Conservation (phyloP, 1,140 invertebrate species). For the Eciton burchellii region DNA sequence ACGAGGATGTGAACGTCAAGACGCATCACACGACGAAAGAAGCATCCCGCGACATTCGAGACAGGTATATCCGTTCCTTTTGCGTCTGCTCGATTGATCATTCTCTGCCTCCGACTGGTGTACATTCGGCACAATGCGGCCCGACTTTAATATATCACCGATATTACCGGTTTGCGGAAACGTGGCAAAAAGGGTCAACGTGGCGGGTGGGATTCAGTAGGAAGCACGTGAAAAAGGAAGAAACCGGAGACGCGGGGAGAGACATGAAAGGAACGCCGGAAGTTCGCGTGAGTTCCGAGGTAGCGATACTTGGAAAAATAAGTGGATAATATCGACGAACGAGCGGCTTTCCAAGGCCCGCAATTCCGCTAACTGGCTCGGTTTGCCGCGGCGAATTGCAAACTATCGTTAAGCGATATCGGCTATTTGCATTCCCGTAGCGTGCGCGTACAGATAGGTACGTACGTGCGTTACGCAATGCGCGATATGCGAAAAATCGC, state of each 20-base stretch:
- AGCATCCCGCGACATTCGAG: slow-evolving; percentile 45
- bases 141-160: slow-evolving; percentile 71
- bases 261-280: not conserved
- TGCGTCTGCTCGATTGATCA: slow-evolving; percentile 66
- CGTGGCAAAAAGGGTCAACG: slow-evolving; percentile 44
- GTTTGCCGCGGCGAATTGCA: slow-evolving; percentile 7
- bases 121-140: slow-evolving; percentile 64
- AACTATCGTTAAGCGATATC: slow-evolving; percentile 41
- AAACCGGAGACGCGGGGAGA: not conserved
- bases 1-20: slow-evolving; percentile 55
- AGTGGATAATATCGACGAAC: slow-evolving; percentile 57
- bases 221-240: not conserved
- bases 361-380: slow-evolving; percentile 41
- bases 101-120: slow-evolving; percentile 23
- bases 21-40: slow-evolving; percentile 56
- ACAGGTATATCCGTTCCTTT: slow-evolving; percentile 54
- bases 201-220: not conserved
- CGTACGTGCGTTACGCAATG: slow-evolving; percentile 18
- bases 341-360: slow-evolving; percentile 17
- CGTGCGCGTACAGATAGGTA: too few relatives aligned
- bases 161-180: slow-evolving; percentile 55
- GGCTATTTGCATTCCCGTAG: slow-evolving; percentile 26
- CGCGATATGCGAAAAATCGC: slow-evolving; percentile 12
- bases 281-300: slow-evolving; percentile 41
- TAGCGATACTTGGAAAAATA: slow-evolving; percentile 50